Base-by-base conservation (phyloP, 23 tunicate genomes). In the Ascidia mentula region DNA sequence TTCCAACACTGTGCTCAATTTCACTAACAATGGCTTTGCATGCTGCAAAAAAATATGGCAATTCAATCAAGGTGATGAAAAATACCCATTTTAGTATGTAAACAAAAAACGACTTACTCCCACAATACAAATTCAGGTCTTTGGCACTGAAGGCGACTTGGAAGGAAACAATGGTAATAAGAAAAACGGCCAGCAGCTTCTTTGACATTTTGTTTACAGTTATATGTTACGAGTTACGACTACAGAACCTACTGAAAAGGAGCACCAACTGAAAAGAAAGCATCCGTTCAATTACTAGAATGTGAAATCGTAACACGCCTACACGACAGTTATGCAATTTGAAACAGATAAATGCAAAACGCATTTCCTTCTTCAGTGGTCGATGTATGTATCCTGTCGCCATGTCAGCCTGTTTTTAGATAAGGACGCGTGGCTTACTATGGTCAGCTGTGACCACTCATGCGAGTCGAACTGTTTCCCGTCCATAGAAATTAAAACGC, bases 21-120 rank as follows among this genome's bases (percentile, higher is more conserved):
- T 93, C 98, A 76, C 84, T 59, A 70, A 93, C 53, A 33, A 93
- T 88, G 24, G 98, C 98, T 77, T 88, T 88, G 72, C 98, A 93
- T 6, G 90, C 96, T 90, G 80, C 20, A 76, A 88, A 31, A 82
- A 33, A 53, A 53, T 53, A 28, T 53, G 22, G 24, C 65, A 3
- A 53, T 1, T 6, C 2, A 53, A 53, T 1, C 2, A 20, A 53
- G 22, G 6, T 35, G 30, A 70, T 34, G 9, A 65, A 65, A 7
- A 7, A 8, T 30, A 65, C n/a, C 60, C 17, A 45, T 15, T 18
- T 45, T 18, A 45, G 53, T 42, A 9, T 42, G 65, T 53, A 38
- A 6, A 39, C 18, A 39, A 38, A 31, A 5, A 36, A 20, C 4
- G 7, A 32, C 69, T 77, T 77, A 77, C 81, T 46, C 46, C 81